Evolutionary conservation across 2,888 invertebrate genomes (phyloP).

Genomic region (Encarsia formosa): DNA sequence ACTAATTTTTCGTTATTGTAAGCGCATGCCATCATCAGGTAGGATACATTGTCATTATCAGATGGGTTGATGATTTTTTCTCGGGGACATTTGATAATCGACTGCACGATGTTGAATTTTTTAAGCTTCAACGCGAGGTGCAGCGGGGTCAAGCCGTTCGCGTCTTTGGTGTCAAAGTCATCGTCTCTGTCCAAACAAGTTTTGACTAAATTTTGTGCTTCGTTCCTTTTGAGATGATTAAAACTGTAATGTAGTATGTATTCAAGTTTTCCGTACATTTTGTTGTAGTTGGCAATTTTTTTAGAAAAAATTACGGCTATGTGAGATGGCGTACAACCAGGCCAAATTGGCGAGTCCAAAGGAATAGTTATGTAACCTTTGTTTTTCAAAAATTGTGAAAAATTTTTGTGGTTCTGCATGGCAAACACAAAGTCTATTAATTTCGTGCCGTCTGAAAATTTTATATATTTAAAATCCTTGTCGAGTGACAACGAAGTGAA

Average conservation of each 20-base stretch:
- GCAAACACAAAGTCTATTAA: background rate
- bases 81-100: background rate
- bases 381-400: background rate
- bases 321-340: constrained; percentile 2
- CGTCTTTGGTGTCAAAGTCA: background rate
- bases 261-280: background rate
- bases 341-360: background rate
- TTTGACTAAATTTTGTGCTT: background rate
- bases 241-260: too few species aligned
- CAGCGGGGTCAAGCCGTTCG: background rate
- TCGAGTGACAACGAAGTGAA: background rate
- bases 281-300: background rate
- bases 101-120: background rate
- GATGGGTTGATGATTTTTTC: too few species aligned
- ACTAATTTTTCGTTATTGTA: background rate
- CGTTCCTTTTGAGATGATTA: too few species aligned
- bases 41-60: background rate
- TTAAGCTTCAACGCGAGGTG: background rate
- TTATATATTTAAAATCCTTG: background rate
- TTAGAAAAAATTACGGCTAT: background rate
- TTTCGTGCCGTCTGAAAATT: background rate
- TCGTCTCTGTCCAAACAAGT: background rate
- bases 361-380: background rate
- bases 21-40: background rate
- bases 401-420: background rate